Evolutionary conservation across 2,888 invertebrate genomes (phyloP).

Genomic region (Drosophila formosana): DNA sequence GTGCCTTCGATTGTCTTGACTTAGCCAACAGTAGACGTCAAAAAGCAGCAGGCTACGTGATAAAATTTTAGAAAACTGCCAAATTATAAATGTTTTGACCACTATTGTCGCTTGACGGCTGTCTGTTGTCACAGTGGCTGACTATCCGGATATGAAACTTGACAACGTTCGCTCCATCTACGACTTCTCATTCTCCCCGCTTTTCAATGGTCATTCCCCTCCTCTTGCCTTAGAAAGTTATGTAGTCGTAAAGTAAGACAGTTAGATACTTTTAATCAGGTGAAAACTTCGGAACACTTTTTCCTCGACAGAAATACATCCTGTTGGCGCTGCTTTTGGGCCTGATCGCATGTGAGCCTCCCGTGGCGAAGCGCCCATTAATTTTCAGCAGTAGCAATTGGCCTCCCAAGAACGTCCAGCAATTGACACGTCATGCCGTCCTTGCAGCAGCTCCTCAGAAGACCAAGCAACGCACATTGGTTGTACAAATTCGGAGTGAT

Average conservation of each 20-base stretch:
- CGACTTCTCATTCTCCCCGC: not conserved
- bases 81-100: slow-evolving; percentile 76
- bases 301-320: slow-evolving; percentile 46
- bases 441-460: slow-evolving; percentile 13
- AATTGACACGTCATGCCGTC: slow-evolving; percentile 57
- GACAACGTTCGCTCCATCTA: not conserved
- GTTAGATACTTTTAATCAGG: slow-evolving; percentile 27
- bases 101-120: slow-evolving; percentile 54
- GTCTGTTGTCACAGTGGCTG: slow-evolving; percentile 12
- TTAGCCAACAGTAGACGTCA: not conserved
- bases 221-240: slow-evolving; percentile 65
- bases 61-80: slow-evolving; percentile 78
- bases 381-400: slow-evolving; percentile 74
- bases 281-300: slow-evolving; percentile 40
- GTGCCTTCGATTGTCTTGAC: slow-evolving; percentile 10
- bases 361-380: slow-evolving; percentile 71
- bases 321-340: slow-evolving; percentile 58
- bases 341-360: slow-evolving; percentile 71
- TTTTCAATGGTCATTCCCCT: not conserved
- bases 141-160: slow-evolving; percentile 38
- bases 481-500: slow-evolving; percentile 84
- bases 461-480: slow-evolving; percentile 80
- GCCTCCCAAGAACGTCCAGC: slow-evolving; percentile 78
- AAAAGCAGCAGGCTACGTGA: slow-evolving; percentile 69
- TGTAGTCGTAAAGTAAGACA: slow-evolving; percentile 28